Percentiles rank a stretch among this genome's conserved stretches.
phyloP scores from a whole-genome alignment of 35 echinoderm and acorn worm species.

The Lytechinus pictus region DNA sequence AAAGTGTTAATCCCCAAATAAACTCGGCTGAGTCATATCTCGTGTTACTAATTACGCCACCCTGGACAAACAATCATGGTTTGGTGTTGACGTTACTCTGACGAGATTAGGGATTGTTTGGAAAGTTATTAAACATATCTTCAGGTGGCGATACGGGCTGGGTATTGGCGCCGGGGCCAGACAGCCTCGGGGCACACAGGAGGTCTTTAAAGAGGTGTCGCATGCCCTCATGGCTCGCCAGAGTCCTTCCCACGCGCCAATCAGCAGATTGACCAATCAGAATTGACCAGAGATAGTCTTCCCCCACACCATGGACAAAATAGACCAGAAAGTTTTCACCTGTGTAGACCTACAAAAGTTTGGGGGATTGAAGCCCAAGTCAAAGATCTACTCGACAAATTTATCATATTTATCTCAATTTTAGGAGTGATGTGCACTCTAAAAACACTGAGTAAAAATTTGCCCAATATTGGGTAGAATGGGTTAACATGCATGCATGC shows the following conservation, averaged over 20 bases:
- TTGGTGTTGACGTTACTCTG: neutral
- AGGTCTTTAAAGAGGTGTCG: neutral
- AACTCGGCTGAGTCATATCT: neutral
- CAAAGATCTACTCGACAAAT: no score
- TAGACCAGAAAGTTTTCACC: neutral
- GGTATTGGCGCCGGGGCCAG: neutral
- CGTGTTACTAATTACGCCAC: neutral
- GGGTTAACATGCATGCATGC: no score
- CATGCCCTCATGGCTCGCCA: neutral
- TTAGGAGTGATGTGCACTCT: no score
- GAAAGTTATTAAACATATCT: neutral
- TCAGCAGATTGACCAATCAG: neutral
- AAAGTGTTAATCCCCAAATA: neutral
- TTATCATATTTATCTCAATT: no score
- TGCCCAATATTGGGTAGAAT: no score
- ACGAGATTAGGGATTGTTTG: neutral
- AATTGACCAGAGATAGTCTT: neutral
- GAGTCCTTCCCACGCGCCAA: neutral
- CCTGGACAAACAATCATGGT: neutral
- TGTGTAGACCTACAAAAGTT: no score
- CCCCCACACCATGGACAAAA: neutral
- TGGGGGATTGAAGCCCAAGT: neutral
- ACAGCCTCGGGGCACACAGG: neutral
- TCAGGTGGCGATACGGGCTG: neutral
- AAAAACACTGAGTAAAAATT: no score